A percentile compares a stretch with the other conserved stretches of the same genome.
Conservation (phyloP, 2,113 vertebrate genomes). For the Zootoca vivipara region DNA sequence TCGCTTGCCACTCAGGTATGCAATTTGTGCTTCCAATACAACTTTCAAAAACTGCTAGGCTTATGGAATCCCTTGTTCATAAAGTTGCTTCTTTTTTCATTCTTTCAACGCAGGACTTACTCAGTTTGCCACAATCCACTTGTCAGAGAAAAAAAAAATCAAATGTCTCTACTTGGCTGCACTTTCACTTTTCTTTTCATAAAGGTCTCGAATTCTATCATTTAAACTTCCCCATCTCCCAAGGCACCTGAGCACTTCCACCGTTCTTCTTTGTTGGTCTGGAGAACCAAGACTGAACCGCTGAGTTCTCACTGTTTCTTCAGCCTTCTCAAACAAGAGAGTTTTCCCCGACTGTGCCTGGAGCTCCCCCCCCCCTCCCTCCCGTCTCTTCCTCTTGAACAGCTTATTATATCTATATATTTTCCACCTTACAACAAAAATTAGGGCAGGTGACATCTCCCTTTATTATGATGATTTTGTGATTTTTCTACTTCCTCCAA, state of each 20-base stretch:
- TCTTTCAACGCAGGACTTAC: neutral
- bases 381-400: neutral
- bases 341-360: neutral
- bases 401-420: neutral
- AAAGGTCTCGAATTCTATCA: constrained; percentile 9
- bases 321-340: neutral
- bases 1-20: neutral
- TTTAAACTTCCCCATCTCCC: constrained; percentile 27
- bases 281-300: neutral
- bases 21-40: neutral
- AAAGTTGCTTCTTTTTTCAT: neutral
- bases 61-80: neutral
- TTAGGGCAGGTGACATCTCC: neutral
- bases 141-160: neutral
- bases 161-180: constrained; percentile 20
- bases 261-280: constrained; percentile 14
- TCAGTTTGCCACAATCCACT: constrained; percentile 9
- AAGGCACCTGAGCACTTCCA: constrained; percentile 12
- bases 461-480: neutral
- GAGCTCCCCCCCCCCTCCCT: neutral
- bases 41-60: neutral
- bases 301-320: neutral
- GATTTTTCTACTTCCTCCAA: neutral
- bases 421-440: neutral
- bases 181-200: neutral